A percentile compares a stretch with the other conserved stretches of the same genome.
Conservation (phyloP, 2,113 vertebrate species). For the Lathamus discolor region DNA sequence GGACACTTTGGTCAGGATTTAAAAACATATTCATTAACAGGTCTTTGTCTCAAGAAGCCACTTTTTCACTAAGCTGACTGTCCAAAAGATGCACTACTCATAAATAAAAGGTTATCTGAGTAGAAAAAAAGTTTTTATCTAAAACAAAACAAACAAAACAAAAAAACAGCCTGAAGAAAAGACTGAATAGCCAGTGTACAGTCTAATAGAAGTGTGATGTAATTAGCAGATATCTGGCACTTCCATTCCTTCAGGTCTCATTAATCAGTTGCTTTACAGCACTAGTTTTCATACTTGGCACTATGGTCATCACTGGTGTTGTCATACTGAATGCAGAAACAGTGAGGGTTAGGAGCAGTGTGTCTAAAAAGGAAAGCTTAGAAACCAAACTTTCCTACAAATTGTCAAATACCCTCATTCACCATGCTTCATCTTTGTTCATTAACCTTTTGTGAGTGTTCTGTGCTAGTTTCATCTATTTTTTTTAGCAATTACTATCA, state of each 20-base stretch:
- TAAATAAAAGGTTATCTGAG: not conserved
- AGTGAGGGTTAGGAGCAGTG: not conserved
- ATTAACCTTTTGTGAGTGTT: not conserved
- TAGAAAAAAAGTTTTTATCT: not conserved
- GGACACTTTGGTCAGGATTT: not conserved
- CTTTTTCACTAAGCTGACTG: not conserved
- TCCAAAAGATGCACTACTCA: not conserved
- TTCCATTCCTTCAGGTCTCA: not conserved
- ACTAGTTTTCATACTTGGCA: not conserved
- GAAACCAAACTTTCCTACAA: not conserved
- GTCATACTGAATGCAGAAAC: not conserved
- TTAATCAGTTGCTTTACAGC: not conserved
- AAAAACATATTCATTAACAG: not conserved
- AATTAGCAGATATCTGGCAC: not conserved
- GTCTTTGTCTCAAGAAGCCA: not conserved
- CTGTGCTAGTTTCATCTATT: not conserved
- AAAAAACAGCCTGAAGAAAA: not conserved
- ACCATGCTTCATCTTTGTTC: not conserved
- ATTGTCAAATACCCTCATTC: not conserved
- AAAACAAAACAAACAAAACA: not conserved
- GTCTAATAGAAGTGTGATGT: not conserved
- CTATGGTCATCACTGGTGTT: fast-evolving
- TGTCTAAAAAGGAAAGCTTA: not conserved
- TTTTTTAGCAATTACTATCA: not conserved
- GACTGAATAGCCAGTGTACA: not conserved